Base-by-base conservation (phyloP, 2,888 invertebrate species). In the Chaetogeoica ovagalla region DNA sequence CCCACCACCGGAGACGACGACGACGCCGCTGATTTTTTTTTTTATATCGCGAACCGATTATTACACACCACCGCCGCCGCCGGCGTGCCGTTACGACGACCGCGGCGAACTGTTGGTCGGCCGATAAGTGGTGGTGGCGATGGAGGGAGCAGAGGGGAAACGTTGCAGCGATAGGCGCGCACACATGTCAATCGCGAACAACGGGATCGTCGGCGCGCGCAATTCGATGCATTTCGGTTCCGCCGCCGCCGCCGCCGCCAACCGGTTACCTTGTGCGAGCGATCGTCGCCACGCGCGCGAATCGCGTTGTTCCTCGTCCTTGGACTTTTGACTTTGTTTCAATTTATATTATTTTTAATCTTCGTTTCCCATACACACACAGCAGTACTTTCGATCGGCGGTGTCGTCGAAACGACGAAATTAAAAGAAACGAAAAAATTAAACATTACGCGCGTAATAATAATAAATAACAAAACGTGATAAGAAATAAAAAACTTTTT, bases 171-270 rank as follows among this genome's bases (percentile, higher is more conserved):
- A 43, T 4, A n/a, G 63, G 52, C 19, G 19, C 55, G 52, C 19
- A 13, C 55, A 57, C 70, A 21, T 71, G 70, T 71, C 66, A 48
- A 43, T 59, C 68, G 71, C 79, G 57, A 71, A 71, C 79, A 79
- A 79, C 79, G 79, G 79, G 79, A 79, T 71, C 72, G 72, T 13
- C 60, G 43, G 60, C 59, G 65, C 65, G 57, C 21, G 79, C 69
- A 21, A 55, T 19, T 30, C 30, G 55, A 62, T 21, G 60, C 62
- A 69, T 69, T 69, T 69, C 52, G 75, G n/a, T n/a, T n/a, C 48
- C 66, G 66, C 55, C 17, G 57, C n/a, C 39, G 70, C 7, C 43
- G 30, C 43, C 8, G 9, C 43, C 43, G 43, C 63, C 70, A 65
- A 65, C 79, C 79, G 71, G 79, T 79, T 71, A 57, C 69, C 39